Conservation (phyloP, 2,113 vertebrate species). For the Colinus virginianus region DNA sequence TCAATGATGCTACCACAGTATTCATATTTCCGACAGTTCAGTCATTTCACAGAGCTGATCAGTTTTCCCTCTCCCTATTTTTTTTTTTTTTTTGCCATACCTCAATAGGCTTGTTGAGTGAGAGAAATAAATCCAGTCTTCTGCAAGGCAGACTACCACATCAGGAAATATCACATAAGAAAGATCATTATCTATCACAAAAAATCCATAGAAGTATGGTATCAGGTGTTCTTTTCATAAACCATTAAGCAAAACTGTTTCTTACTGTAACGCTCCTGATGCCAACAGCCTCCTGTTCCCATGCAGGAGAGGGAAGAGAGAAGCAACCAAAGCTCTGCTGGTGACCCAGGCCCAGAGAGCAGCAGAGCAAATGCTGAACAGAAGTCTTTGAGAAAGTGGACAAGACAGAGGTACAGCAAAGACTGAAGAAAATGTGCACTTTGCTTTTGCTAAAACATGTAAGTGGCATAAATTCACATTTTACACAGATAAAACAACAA, state of each 20-base stretch:
- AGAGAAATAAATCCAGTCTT: not conserved
- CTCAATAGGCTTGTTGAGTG: not conserved
- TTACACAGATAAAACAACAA: not conserved
- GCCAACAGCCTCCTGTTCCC: not conserved
- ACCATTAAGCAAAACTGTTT: not conserved
- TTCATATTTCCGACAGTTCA: not conserved
- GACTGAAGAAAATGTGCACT: not conserved
- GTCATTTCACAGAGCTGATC: not conserved
- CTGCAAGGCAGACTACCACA: not conserved
- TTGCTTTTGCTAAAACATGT: not conserved
- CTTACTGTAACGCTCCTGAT: not conserved
- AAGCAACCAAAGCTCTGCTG: slow-evolving; percentile 16
- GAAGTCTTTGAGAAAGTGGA: not conserved
- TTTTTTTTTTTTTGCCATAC: not conserved
- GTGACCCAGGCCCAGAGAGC: slow-evolving; percentile 15
- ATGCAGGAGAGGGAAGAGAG: not conserved
- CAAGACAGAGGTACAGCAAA: not conserved
- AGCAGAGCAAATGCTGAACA: slow-evolving; percentile 1
- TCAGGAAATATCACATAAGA: not conserved
- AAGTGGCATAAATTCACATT: not conserved
- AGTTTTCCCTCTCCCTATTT: not conserved
- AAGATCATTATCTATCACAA: not conserved
- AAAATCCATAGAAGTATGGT: not conserved
- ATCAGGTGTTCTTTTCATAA: slow-evolving; percentile 33
- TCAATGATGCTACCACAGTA: not conserved